These are phyloP conservation scores for Galbula dea DNA, from an alignment of 2,113 vertebrate species.

Conservation along the genomic window DNA sequence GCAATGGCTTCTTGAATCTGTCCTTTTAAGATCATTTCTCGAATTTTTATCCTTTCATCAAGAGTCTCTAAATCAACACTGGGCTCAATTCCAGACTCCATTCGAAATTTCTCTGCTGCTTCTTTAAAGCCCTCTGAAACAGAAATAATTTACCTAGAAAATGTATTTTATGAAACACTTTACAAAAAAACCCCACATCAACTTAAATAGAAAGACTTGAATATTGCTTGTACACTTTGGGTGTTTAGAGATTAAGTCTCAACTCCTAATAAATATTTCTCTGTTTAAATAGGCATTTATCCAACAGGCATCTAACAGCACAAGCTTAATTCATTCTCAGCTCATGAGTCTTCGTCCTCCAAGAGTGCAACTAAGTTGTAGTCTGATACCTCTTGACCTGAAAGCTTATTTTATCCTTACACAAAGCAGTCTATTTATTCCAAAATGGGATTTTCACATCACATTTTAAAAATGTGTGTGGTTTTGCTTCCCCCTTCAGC, in stretches of 20 bases:
- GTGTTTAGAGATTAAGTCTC: background rate
- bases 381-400: background rate
- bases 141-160: background rate
- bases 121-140: conserved; percentile 96
- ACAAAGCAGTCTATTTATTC: background rate
- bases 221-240: background rate
- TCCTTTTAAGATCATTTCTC: conserved; percentile 96
- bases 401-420: background rate
- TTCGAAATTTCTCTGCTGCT: conserved; percentile 95
- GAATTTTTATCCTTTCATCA: conserved; percentile 96
- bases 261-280: background rate
- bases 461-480: background rate
- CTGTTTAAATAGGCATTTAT: background rate
- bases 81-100: conserved; percentile 98
- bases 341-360: background rate
- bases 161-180: background rate
- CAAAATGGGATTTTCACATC: background rate
- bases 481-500: background rate
- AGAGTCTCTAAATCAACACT: conserved; percentile 94
- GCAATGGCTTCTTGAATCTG: conserved; percentile 97
- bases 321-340: background rate
- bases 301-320: background rate
- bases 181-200: background rate
- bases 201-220: background rate
- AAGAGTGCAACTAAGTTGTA: background rate